Base-by-base conservation (phyloP, 2,113 vertebrate genomes). In the Solea solea region DNA sequence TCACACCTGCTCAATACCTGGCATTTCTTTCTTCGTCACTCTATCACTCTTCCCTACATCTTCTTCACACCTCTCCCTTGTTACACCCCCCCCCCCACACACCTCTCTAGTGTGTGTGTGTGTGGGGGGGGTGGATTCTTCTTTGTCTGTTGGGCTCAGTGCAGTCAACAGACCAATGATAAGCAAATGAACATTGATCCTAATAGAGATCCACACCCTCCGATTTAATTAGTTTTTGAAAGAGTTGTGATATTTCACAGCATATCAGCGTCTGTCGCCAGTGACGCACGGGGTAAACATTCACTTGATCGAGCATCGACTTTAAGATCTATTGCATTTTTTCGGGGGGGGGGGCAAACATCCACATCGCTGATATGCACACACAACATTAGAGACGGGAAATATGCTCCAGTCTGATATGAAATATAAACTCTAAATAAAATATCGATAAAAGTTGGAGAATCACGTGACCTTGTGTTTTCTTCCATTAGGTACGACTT, bases 161-260 rank as follows among this genome's bases (percentile, higher is more conserved):
- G 28, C 12, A 48, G 39, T 67, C 54, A 45, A 58, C 49, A 39
- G 7, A 74, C 58, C 62, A 80, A 78, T 64, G 58, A 69, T 62
- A 64, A 73, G 78, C 69, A 58, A 82, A 88, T 73, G 64, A 77
- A 63, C 57, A 83, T 66, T 71, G 74, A 83, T 74, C 28, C 59
- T 58, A 59, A 81, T 76, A 71, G 66, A 80, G 76, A 80, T 72
- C 46, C 50, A 68, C 55, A 65, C 34, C 65, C 28, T n/a, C 28
- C 28, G 68, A 51, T 62, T 79, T 70, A 84, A 76, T 89, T 73
- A 83, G 74, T 72, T 82, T 68, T 2, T 78, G 74, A 61, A 81
- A 52, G 53, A 28, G 67, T 51, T 63, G 70, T 45, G 63, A 86
- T 78, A 68, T 80, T 85, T 86, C 73, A 66, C 54, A 9, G 75